Evolutionary conservation across 2,113 vertebrate species (phyloP), one percentile per base, ranked within the genome.

Genomic region (Scortum barcoo): DNA sequence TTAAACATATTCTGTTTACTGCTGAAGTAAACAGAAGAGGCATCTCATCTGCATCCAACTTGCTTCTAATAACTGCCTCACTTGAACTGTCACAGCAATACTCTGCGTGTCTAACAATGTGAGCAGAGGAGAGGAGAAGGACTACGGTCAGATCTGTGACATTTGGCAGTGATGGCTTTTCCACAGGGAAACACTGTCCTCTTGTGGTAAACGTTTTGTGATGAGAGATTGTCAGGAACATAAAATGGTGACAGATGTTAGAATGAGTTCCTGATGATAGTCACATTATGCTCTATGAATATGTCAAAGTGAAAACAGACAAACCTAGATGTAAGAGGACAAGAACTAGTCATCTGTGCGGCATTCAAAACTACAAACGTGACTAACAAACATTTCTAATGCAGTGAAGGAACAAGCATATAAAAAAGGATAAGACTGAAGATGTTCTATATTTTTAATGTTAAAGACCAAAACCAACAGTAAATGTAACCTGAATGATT

Each of bases 121-220:
- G 33, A 30, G 22, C 22, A 65, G 20, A 65, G 57, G 14, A 67
- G 50, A 69, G 40, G 51, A 69, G 9, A 38, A 9, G 17, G 8
- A 12, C 7, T 4, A 3, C 22, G n/a, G 30, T 48, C 30, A 44
- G 28, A 53, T 50, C 19, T 38, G 22, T 19, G 56, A 51, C 17
- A 20, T 33, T 48, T 60, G n/a, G 74, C 28, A 80, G 42, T 33
- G 4, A 2, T 19, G 10, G 9, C 53, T 61, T 87, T 81, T 71
- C 65, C 11, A 30, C n/a, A 78, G 67, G n/a, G 51, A 78, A 88
- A 91, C 75, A 92, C 83, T 90, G 91, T 42, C 88, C 88, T 89
- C 92, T 91, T 78, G 89, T 91, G 92, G 90, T 80, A 44, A 53
- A 76, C 0, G 1, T 71, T 53, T 10, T 61, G 40, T 67, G 11